These are phyloP conservation scores for Drosophila ironensis DNA, from an alignment of 1,140 invertebrate species.

Conservation along the genomic window DNA sequence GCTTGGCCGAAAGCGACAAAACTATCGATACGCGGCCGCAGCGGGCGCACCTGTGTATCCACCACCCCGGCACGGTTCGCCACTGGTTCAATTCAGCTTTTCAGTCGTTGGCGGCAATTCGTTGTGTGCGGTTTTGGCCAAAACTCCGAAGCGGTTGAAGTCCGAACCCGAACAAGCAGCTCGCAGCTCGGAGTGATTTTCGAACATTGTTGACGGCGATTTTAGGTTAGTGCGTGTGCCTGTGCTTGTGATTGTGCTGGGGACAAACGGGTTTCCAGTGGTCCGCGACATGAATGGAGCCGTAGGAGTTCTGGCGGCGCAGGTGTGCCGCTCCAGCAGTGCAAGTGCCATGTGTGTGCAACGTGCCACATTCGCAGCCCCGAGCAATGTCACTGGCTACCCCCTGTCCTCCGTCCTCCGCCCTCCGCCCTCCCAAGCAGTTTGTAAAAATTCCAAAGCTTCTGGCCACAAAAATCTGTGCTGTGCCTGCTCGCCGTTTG, in stretches of 20 bases:
- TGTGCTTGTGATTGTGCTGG: background rate
- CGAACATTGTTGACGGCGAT: constrained; percentile 40
- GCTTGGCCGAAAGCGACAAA: too few species aligned
- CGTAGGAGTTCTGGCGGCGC: constrained; percentile 3
- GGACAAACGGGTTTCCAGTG: constrained; percentile 58
- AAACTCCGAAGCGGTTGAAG: too few species aligned
- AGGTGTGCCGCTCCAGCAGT: constrained; percentile 22
- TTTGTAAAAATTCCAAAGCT: constrained; percentile 53
- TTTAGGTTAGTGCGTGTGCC: constrained; percentile 63
- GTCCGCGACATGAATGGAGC: constrained; percentile 33
- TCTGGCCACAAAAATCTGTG: constrained; percentile 37
- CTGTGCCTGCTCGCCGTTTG: too few species aligned
- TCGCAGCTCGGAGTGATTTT: constrained; percentile 20
- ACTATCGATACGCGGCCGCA: too few species aligned
- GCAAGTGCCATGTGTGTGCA: background rate
- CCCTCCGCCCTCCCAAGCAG: constrained; percentile 15
- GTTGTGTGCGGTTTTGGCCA: constrained; percentile 39
- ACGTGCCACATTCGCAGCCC: constrained; percentile 19
- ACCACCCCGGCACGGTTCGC: background rate
- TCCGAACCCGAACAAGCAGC: too few species aligned
- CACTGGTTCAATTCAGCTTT: background rate
- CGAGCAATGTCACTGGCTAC: too few species aligned
- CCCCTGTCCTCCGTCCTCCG: background rate
- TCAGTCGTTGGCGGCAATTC: constrained; percentile 46
- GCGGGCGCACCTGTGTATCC: too few species aligned